Conservation (phyloP, 2,888 invertebrate species). For the Synanthedon myopaeformis region DNA sequence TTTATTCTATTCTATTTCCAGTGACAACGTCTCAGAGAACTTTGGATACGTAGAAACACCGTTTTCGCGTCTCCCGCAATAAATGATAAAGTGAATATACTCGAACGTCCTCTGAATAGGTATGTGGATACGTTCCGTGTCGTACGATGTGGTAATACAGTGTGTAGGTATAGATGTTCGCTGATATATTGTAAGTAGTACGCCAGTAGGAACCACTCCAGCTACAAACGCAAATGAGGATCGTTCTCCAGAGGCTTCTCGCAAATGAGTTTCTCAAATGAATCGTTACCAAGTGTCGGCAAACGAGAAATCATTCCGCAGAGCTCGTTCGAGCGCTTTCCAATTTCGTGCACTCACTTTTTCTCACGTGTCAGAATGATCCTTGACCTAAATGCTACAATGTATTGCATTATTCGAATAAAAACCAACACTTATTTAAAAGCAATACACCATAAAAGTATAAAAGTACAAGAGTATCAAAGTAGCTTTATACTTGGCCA, state of each 20-base stretch:
- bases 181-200: neutral
- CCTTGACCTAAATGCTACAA: neutral
- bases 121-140: neutral
- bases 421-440: neutral
- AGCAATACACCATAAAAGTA: neutral
- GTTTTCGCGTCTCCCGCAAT: conserved; percentile 4
- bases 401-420: neutral
- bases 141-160: neutral
- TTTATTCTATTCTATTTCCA: too few relatives aligned
- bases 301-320: conserved; percentile 42
- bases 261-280: conserved; percentile 62
- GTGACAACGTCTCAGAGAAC: too few relatives aligned
- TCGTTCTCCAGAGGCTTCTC: conserved; percentile 42
- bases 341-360: conserved; percentile 37
- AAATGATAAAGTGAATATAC: conserved; percentile 1
- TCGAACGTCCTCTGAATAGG: neutral
- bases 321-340: conserved; percentile 34
- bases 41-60: conserved; percentile 1
- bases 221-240: conserved; percentile 54
- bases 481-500: too few relatives aligned
- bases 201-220: conserved; percentile 7
- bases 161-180: neutral
- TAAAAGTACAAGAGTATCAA: too few relatives aligned
- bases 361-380: conserved; percentile 14
- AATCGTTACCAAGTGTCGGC: conserved; percentile 54